Base-by-base conservation (phyloP, 2,113 vertebrate genomes). In the Thamnophis sirtalis region DNA sequence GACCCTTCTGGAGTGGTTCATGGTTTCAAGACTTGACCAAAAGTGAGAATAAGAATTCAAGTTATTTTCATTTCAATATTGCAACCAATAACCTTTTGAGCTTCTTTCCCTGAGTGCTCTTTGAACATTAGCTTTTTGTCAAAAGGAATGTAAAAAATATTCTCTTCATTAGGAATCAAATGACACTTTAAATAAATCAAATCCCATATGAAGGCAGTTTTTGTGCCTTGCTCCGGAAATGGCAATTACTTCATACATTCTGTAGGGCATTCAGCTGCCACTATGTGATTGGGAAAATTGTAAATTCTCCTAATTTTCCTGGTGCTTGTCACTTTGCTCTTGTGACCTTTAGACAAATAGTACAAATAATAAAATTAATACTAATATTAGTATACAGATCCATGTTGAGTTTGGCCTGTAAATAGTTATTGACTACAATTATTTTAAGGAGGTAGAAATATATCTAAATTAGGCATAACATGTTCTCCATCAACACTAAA, bases 21-120 rank as follows among this genome's bases (percentile, higher is more conserved):
- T 87, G 1, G 49, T 63, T 90, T 19, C 28, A 87, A 92, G 93
- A 89, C 92, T 49, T 90, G 0, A 26, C 60, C 87, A 51, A 89
- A 93, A 54, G 19, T 8, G 88, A 91, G 94, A 95, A 22, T 87
- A 91, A 91, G 13, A 55, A 94, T 55, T 43, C 91, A 89, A 90
- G 88, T 48, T 93, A 53, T 33, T 89, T 84, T 84, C 0, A 0
- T 68, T 90, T 13, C 48, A 95, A 51, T 0, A 19, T 21, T 68
- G 43, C 28, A 60, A 60, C 60, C 86, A 91, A 11, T 55, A 94
- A 87, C n/a, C 68, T 90, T 90, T 85, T 87, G 48, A 95, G 94
- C 33, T 2, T 13, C 17, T 38, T 43, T 2, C 60, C 19, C 58
- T n/a, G 88, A 48, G 56, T 60, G 2, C 92, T 55, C 90, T 92